Percentiles rank a stretch among this genome's conserved stretches.
Evolutionary conservation across 1,140 invertebrate species (phyloP).

Genomic region (Bicyclus anynana): DNA sequence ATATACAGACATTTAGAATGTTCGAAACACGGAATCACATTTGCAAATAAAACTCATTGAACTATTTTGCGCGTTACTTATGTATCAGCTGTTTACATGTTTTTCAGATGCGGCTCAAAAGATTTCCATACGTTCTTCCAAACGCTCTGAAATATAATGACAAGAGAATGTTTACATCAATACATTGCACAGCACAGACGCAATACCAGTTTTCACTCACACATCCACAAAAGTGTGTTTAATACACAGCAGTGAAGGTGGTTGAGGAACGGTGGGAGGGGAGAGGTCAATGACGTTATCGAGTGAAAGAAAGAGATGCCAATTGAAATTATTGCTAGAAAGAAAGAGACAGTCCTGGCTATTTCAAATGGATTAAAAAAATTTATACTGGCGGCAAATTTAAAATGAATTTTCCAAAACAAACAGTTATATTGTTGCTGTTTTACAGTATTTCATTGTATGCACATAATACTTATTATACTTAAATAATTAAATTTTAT

Average conservation of each 20-base stretch:
- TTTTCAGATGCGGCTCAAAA: slow-evolving; percentile 42
- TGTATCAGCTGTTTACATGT: slow-evolving; percentile 64
- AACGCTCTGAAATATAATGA: slow-evolving; percentile 69
- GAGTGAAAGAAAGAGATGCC: slow-evolving; percentile 1
- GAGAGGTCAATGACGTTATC: slow-evolving; percentile 62
- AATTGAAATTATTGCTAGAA: not conserved
- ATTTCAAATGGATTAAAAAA: not conserved
- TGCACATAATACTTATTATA: too few species aligned
- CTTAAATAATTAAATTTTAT: too few species aligned
- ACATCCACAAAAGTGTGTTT: not conserved
- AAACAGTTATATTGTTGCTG: too few species aligned
- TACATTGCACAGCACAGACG: slow-evolving; percentile 59
- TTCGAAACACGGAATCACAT: slow-evolving; percentile 20
- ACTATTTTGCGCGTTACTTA: slow-evolving; percentile 8
- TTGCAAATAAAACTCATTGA: slow-evolving; percentile 22
- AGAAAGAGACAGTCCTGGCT: not conserved
- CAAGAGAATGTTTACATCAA: slow-evolving; percentile 73
- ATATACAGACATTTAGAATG: slow-evolving; percentile 16
- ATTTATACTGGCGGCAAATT: not conserved
- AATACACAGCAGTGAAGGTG: slow-evolving; percentile 35
- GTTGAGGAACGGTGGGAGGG: slow-evolving; percentile 41
- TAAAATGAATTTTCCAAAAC: too few species aligned
- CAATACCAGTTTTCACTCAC: slow-evolving; percentile 6
- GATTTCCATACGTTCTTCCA: slow-evolving; percentile 56
- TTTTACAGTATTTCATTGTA: too few species aligned